A percentile compares a stretch with the other conserved stretches of the same genome.
phyloP scores from a whole-genome alignment of 2,797 vertebrate species.

The Gallinago solitaria region DNA sequence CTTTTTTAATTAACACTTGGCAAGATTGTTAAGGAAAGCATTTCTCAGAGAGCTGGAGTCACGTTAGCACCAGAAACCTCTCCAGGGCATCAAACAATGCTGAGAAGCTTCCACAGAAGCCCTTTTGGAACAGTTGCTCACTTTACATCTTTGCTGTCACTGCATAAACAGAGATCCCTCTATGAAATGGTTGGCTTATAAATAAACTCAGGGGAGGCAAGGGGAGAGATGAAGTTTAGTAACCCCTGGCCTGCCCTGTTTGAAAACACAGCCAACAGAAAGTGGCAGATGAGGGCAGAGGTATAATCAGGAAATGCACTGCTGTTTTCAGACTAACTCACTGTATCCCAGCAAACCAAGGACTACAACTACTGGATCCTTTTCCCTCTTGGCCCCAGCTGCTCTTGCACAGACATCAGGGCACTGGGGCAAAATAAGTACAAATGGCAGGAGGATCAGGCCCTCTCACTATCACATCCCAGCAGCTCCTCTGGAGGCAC shows the following conservation, averaged over 20 bases:
- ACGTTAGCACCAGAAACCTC: conserved; percentile 14
- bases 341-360: rapidly evolving
- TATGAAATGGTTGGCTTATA: neutral
- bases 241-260: neutral
- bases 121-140: neutral
- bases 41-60: conserved; percentile 28
- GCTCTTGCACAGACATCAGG: neutral
- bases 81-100: conserved; percentile 7
- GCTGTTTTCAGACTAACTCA: neutral
- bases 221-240: neutral
- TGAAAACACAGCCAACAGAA: neutral
- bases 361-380: neutral
- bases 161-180: neutral
- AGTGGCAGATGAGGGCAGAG: neutral
- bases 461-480: neutral
- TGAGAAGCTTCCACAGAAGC: neutral
- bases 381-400: neutral
- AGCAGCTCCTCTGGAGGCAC: neutral
- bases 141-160: neutral
- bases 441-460: neutral
- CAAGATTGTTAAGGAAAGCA: conserved; percentile 4
- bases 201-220: neutral
- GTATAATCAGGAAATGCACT: neutral
- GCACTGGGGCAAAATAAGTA: neutral
- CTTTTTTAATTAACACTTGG: conserved; percentile 56